A percentile compares a stretch with the other conserved stretches of the same genome.
Conservation (phyloP, 2,113 vertebrate species). For the Trematomus loennbergii region DNA sequence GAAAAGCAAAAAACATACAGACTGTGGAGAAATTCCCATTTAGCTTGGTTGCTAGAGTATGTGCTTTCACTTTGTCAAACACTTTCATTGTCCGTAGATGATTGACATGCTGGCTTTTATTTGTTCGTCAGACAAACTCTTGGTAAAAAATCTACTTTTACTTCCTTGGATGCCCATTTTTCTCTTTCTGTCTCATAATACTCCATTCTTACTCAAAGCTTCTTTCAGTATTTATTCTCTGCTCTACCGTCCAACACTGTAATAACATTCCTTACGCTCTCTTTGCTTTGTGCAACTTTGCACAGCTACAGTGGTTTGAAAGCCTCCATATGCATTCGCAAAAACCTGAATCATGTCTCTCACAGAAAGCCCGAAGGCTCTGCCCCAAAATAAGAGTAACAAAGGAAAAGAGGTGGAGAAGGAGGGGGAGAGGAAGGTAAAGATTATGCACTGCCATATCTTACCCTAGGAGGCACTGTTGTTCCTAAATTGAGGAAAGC, state of each 20-base stretch:
- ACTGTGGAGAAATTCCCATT: background rate
- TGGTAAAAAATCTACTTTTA: background rate
- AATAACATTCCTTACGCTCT: slow-evolving; percentile 37
- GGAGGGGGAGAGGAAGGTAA: slow-evolving; percentile 7
- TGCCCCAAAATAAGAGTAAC: slow-evolving; percentile 43
- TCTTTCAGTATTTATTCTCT: slow-evolving; percentile 28
- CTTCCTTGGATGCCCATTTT: background rate
- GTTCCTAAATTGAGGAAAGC: slow-evolving; percentile 51
- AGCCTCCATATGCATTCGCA: slow-evolving; percentile 37
- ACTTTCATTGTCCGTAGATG: slow-evolving; percentile 1
- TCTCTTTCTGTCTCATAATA: slow-evolving; percentile 7
- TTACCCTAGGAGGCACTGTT: slow-evolving; percentile 74
- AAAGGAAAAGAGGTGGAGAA: slow-evolving; percentile 21
- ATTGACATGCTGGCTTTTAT: slow-evolving; percentile 17
- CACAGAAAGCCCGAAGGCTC: slow-evolving; percentile 30
- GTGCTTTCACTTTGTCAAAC: background rate
- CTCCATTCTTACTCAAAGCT: slow-evolving; percentile 10
- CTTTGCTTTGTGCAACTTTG: slow-evolving; percentile 18
- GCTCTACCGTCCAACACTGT: slow-evolving; percentile 34
- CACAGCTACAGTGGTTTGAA: slow-evolving; percentile 48
- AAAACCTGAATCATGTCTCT: slow-evolving; percentile 46
- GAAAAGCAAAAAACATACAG: background rate
- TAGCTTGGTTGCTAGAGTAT: background rate
- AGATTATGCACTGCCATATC: slow-evolving; percentile 44
- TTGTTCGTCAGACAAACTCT: slow-evolving; percentile 9